phyloP scores from a whole-genome alignment of 2,797 vertebrate genomes.

The Echeneis naucrates region DNA sequence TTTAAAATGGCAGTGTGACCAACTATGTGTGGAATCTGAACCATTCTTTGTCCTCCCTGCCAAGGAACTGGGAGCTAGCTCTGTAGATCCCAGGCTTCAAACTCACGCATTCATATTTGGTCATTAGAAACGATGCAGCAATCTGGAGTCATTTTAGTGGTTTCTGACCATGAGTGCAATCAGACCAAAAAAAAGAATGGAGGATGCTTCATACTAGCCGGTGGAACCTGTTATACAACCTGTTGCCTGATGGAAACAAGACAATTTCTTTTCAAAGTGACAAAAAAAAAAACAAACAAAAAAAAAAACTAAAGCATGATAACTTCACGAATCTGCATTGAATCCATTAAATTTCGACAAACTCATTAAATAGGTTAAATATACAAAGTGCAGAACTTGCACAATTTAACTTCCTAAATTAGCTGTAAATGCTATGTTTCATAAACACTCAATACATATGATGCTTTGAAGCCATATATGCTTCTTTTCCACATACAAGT shows the following conservation, averaged over 20 bases:
- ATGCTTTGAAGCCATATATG: neutral
- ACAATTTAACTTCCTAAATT: neutral
- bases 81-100: slow-evolving; percentile 72
- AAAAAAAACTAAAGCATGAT: slow-evolving; percentile 12
- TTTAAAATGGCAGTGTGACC: slow-evolving; percentile 86
- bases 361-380: neutral
- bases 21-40: slow-evolving; percentile 86
- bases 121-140: slow-evolving; percentile 53
- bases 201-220: slow-evolving; percentile 14
- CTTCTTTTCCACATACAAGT: neutral
- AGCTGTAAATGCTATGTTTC: neutral
- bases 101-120: slow-evolving; percentile 82
- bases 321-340: slow-evolving; percentile 2
- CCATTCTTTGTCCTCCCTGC: slow-evolving; percentile 76
- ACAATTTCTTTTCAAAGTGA: slow-evolving; percentile 35
- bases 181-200: slow-evolving; percentile 20
- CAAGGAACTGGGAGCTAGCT: slow-evolving; percentile 66
- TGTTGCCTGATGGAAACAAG: slow-evolving; percentile 50
- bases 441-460: neutral
- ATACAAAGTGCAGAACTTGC: neutral
- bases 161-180: slow-evolving; percentile 42
- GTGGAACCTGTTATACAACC: slow-evolving; percentile 70
- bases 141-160: slow-evolving; percentile 59
- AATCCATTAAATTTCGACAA: too few relatives aligned
- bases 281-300: slow-evolving; percentile 27